These are phyloP conservation scores for Mermis nigrescens DNA, from an alignment of 2,888 invertebrate genomes.

Conservation along the genomic window DNA sequence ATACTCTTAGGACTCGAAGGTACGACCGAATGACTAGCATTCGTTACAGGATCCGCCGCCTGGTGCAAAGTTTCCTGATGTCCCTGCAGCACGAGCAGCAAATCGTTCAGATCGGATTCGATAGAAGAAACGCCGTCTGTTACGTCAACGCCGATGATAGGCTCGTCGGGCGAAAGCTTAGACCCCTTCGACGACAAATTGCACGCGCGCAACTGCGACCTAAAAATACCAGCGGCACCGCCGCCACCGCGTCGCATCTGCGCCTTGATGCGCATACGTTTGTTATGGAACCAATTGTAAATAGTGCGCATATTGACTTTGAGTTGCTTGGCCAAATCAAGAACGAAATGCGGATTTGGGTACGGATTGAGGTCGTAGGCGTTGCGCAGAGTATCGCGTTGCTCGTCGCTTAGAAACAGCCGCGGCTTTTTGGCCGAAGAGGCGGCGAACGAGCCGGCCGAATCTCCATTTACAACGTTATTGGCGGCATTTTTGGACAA, in stretches of 20 bases:
- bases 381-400: slow-evolving; percentile 78
- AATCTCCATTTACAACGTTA: too few relatives aligned
- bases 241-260: neutral
- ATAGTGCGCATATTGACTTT: slow-evolving; percentile 81
- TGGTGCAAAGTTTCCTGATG: too few relatives aligned
- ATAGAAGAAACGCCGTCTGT: neutral
- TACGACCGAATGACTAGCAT: too few relatives aligned
- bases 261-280: slow-evolving; percentile 83
- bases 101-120: neutral
- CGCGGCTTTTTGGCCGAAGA: slow-evolving; percentile 35
- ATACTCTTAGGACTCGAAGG: neutral
- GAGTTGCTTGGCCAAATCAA: slow-evolving; percentile 74
- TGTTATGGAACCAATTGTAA: slow-evolving; percentile 99
- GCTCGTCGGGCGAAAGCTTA: neutral
- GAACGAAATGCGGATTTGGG: slow-evolving; percentile 84
- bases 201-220: neutral
- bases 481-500: too few relatives aligned
- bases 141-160: neutral
- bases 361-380: slow-evolving; percentile 92
- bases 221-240: neutral
- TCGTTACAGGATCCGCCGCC: too few relatives aligned
- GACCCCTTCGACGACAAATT: neutral
- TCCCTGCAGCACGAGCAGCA: neutral
- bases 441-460: neutral
- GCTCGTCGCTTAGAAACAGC: slow-evolving; percentile 89